These are phyloP conservation scores for Pseudomyrmex gracilis DNA, from an alignment of 1,140 invertebrate genomes.

Conservation along the genomic window DNA sequence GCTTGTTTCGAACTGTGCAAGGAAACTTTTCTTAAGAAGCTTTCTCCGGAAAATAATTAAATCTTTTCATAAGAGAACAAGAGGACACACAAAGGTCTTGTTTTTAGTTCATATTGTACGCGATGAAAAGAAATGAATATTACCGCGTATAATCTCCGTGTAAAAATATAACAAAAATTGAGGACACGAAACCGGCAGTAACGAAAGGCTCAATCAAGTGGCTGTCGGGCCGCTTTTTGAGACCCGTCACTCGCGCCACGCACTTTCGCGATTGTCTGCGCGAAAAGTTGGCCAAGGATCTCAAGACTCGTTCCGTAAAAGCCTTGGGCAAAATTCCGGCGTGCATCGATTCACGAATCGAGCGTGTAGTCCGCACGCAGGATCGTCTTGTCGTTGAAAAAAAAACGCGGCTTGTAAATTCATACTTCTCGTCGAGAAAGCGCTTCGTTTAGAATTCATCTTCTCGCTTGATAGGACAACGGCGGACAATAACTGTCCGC, in stretches of 20 bases:
- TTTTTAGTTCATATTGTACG: background rate
- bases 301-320: background rate
- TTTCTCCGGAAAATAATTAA: no score
- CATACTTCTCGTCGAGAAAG: no score
- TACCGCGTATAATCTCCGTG: background rate
- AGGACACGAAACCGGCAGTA: background rate
- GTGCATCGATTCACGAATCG: conserved; percentile 14
- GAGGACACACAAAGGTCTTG: background rate
- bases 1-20: no score
- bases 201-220: conserved; percentile 8
- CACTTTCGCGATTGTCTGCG: conserved; percentile 38
- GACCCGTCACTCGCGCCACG: conserved; percentile 12
- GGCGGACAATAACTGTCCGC: conserved; percentile 12
- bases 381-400: background rate
- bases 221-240: conserved; percentile 17
- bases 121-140: background rate
- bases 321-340: conserved; percentile 23
- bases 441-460: conserved; percentile 15
- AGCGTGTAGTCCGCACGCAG: background rate
- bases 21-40: no score
- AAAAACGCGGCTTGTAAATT: conserved; percentile 16
- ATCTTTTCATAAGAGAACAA: background rate
- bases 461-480: background rate
- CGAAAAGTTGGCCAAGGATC: conserved; percentile 46
- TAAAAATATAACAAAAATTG: background rate